phyloP scores from a whole-genome alignment of 2,888 invertebrate genomes.

The Steinernema hermaphroditum region DNA sequence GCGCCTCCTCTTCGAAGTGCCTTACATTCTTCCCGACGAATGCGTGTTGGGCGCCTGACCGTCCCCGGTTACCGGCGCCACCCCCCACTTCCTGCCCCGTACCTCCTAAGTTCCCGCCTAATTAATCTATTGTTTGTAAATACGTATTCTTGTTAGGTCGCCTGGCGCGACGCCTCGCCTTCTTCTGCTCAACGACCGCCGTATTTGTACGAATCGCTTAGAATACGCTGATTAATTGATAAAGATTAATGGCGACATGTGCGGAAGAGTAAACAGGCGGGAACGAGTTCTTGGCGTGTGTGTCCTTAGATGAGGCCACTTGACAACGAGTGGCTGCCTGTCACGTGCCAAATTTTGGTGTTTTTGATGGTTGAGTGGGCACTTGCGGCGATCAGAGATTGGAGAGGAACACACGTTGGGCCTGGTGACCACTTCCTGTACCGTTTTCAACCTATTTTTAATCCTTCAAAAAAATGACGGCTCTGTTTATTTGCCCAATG shows the following conservation, averaged over 20 bases:
- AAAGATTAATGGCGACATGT: constrained; percentile 28
- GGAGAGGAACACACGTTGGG: too few relatives aligned
- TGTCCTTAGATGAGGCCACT: neutral
- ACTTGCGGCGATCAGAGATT: too few relatives aligned
- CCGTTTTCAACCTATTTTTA: too few relatives aligned
- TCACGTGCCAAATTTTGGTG: too few relatives aligned
- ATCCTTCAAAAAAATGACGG: too few relatives aligned
- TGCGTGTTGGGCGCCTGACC: constrained; percentile 26
- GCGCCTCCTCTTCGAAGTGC: constrained; percentile 28
- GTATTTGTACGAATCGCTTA: constrained; percentile 1
- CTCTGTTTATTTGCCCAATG: too few relatives aligned
- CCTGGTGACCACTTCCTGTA: too few relatives aligned
- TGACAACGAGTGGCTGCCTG: too few relatives aligned
- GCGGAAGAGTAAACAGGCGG: neutral
- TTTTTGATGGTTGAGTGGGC: too few relatives aligned
- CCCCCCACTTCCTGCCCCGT: neutral
- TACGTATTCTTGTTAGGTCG: constrained; percentile 14
- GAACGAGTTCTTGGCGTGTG: constrained; percentile 8
- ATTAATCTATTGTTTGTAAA: constrained; percentile 22
- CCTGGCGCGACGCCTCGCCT: constrained; percentile 7
- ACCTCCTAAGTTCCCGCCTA: neutral
- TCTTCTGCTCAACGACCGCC: neutral
- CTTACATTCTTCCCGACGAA: constrained; percentile 29
- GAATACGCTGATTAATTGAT: neutral
- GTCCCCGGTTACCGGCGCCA: neutral